phyloP scores from a whole-genome alignment of 2,113 vertebrate species.

The Gymnogyps californianus region DNA sequence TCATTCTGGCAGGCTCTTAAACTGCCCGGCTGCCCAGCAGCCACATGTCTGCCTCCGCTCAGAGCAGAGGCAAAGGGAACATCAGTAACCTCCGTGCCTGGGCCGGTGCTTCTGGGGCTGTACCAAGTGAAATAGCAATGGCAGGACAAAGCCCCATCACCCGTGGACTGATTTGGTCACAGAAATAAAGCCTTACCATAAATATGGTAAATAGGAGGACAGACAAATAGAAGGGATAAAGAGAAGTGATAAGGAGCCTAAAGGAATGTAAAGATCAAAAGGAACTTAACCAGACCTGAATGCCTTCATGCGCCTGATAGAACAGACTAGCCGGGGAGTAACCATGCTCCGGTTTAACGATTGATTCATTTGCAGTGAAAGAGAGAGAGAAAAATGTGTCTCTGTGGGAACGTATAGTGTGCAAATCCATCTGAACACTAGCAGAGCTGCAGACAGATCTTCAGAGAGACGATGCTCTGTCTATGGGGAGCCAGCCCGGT shows the following conservation, averaged over 20 bases:
- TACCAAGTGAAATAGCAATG: background rate
- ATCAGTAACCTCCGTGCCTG: rapidly evolving
- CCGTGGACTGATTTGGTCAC: background rate
- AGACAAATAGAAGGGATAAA: background rate
- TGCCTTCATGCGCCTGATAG: background rate
- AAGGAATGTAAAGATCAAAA: background rate
- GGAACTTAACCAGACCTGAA: background rate
- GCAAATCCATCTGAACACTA: background rate
- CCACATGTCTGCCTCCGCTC: background rate
- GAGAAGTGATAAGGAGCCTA: background rate
- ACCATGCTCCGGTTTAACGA: rapidly evolving
- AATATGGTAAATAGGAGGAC: background rate
- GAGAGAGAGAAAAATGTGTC: background rate
- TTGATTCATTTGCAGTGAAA: background rate
- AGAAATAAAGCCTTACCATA: background rate
- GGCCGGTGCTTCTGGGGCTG: background rate
- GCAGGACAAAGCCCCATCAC: background rate
- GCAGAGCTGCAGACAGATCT: background rate
- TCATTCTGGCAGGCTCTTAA: too few relatives aligned
- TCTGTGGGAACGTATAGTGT: rapidly evolving
- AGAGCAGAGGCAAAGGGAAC: background rate
- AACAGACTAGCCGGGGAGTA: background rate
- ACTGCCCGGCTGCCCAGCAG: background rate
- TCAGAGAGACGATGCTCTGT: background rate
- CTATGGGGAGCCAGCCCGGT: background rate